Conservation (phyloP, 2,888 invertebrate species). For the Melolontha melolontha region DNA sequence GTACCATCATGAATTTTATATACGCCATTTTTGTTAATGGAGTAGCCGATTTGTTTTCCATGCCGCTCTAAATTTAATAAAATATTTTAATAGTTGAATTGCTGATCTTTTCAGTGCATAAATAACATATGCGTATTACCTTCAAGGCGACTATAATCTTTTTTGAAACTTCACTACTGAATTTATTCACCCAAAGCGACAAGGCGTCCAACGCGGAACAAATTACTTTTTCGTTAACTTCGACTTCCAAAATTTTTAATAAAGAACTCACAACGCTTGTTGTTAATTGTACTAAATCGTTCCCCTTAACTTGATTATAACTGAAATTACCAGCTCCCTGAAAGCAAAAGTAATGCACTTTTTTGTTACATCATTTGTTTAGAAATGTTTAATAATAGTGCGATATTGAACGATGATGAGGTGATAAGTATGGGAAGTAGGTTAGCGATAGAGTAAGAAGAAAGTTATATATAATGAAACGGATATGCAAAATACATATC, state of each 20-base stretch:
- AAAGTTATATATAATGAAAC: too few species aligned
- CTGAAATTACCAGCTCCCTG: constrained; percentile 81
- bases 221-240: constrained; percentile 93
- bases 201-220: constrained; percentile 85
- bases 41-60: constrained; percentile 81
- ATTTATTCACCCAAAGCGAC: constrained; percentile 80
- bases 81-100: too few species aligned
- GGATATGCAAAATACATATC: too few species aligned
- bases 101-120: too few species aligned
- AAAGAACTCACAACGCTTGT: constrained; percentile 75
- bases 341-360: neutral
- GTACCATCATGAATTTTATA: constrained; percentile 78
- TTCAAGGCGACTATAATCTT: constrained; percentile 75
- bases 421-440: too few species aligned
- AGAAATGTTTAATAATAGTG: too few species aligned
- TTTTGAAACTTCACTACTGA: constrained; percentile 74
- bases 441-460: too few species aligned
- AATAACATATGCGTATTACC: constrained; percentile 57
- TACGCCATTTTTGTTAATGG: constrained; percentile 83
- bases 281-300: constrained; percentile 71
- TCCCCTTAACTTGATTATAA: constrained; percentile 74
- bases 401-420: too few species aligned
- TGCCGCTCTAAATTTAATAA: constrained; percentile 72
- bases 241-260: constrained; percentile 83
- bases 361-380: neutral